These are phyloP conservation scores for Heliconius aoede DNA, from an alignment of 2,888 invertebrate genomes.

Conservation along the genomic window DNA sequence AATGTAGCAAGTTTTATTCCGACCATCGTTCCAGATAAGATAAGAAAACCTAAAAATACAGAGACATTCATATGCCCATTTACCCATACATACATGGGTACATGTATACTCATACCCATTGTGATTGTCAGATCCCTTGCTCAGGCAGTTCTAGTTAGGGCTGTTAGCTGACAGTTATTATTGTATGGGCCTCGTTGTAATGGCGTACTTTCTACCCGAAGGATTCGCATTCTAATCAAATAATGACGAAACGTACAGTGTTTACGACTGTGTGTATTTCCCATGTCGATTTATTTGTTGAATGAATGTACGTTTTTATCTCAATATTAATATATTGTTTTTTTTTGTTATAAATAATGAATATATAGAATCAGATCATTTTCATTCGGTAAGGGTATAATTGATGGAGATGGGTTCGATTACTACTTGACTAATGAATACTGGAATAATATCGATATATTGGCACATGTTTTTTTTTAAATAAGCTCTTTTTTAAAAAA, in stretches of 20 bases:
- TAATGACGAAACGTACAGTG: neutral
- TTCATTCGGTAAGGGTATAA: too few species aligned
- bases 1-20: neutral
- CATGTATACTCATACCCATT: too few species aligned
- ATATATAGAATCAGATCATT: too few species aligned
- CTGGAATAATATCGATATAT: too few species aligned
- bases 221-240: constrained; percentile 23
- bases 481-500: too few species aligned
- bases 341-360: neutral
- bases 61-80: constrained; percentile 18
- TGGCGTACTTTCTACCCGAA: constrained; percentile 5
- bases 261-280: constrained; percentile 1
- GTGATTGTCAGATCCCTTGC: constrained; percentile 39
- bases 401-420: neutral
- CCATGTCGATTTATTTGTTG: constrained; percentile 10
- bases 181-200: constrained; percentile 20
- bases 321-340: constrained; percentile 2
- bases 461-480: too few species aligned
- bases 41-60: constrained; percentile 27
- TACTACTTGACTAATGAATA: neutral
- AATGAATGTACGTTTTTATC: constrained; percentile 1
- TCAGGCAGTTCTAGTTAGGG: constrained; percentile 31
- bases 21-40: constrained; percentile 9
- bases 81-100: too few species aligned
- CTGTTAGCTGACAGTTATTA: constrained; percentile 25